These are phyloP conservation scores for Drosophila buzzatii DNA, from an alignment of 2,888 invertebrate genomes.

Conservation along the genomic window DNA sequence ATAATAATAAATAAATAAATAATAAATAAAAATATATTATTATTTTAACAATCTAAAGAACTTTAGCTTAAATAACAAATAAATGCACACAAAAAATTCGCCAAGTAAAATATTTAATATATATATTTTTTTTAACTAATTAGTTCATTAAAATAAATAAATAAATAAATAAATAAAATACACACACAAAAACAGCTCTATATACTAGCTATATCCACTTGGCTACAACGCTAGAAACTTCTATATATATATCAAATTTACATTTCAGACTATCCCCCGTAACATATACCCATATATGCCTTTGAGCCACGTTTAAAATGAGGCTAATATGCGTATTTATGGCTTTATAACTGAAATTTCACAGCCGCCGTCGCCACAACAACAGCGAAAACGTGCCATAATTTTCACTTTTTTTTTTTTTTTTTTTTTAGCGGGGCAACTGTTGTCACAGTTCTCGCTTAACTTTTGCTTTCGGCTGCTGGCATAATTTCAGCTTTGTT, in stretches of 20 bases:
- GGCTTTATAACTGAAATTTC: slow-evolving; percentile 51
- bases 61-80: too few relatives aligned
- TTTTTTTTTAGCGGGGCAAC: not conserved
- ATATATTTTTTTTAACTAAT: too few relatives aligned
- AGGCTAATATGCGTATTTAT: slow-evolving; percentile 82
- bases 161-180: not conserved
- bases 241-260: not conserved
- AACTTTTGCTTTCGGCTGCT: slow-evolving; percentile 66
- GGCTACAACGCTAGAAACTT: not conserved
- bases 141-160: too few relatives aligned
- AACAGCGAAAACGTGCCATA: slow-evolving; percentile 60
- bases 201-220: too few relatives aligned
- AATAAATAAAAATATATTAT: too few relatives aligned
- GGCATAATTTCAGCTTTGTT: slow-evolving; percentile 48
- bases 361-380: slow-evolving; percentile 1
- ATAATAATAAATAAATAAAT: too few relatives aligned
- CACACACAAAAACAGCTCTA: slow-evolving; percentile 10
- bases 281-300: slow-evolving; percentile 5
- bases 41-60: too few relatives aligned
- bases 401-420: slow-evolving; percentile 27
- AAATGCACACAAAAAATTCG: too few relatives aligned
- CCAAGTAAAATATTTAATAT: too few relatives aligned
- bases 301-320: slow-evolving; percentile 52
- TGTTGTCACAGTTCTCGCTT: slow-evolving; percentile 59
- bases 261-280: not conserved